Percentiles rank a stretch among this genome's conserved stretches.
Evolutionary conservation across 2,888 invertebrate genomes (phyloP).

Genomic region (Thera britannica): DNA sequence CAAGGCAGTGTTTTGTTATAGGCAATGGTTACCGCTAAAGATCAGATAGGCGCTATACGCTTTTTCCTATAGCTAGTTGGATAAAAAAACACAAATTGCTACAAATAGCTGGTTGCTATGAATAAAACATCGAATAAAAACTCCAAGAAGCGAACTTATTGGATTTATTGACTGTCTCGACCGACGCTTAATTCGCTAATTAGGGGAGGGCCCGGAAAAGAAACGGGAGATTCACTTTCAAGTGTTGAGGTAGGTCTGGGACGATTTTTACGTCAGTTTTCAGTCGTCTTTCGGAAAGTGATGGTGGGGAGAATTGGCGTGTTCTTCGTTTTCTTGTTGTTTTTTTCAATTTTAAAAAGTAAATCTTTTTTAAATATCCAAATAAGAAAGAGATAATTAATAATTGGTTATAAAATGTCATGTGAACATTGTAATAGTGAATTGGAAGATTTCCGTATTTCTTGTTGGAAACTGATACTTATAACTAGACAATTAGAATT

Average conservation of each 20-base stretch:
- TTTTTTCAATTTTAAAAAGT: not conserved
- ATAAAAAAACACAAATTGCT: not conserved
- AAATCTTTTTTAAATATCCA: too few relatives aligned
- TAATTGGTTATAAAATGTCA: too few relatives aligned
- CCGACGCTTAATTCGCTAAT: conserved; percentile 76
- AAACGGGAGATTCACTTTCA: conserved; percentile 61
- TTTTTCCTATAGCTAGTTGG: too few relatives aligned
- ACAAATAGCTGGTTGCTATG: not conserved
- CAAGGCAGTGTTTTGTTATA: too few relatives aligned
- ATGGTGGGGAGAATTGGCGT: conserved; percentile 54
- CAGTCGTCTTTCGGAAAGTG: conserved; percentile 65
- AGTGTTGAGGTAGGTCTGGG: conserved; percentile 77
- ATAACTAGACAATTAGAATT: too few relatives aligned
- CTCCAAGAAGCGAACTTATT: conserved; percentile 39
- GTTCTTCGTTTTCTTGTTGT: conserved; percentile 2
- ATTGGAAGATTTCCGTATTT: too few relatives aligned
- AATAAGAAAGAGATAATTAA: too few relatives aligned
- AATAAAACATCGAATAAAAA: conserved; percentile 20
- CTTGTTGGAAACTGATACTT: not conserved
- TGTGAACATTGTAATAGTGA: too few relatives aligned
- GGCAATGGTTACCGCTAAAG: too few relatives aligned
- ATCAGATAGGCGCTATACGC: too few relatives aligned
- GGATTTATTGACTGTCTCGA: conserved; percentile 41
- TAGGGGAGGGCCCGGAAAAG: conserved; percentile 69
- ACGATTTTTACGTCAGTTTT: conserved; percentile 82